Evolutionary conservation across 2,113 vertebrate genomes (phyloP), one percentile per base, ranked within the genome.

Genomic region (Taxidea taxus): DNA sequence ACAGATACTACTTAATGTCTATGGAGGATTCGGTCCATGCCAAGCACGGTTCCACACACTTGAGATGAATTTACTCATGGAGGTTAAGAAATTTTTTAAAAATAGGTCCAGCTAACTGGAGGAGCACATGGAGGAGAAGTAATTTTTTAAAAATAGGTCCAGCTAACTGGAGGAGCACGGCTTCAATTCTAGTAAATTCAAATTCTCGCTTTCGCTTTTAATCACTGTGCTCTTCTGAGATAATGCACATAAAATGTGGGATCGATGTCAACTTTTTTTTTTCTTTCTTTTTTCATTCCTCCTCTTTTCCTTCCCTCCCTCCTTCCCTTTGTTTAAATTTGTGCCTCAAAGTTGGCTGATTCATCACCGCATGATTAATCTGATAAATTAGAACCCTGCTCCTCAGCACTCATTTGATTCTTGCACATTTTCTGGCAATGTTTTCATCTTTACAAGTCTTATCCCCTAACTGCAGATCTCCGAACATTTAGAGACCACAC

Each of bases 201-300:
- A n/a, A 42, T 9, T 23, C 58, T 7, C 25, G 81, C 21, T 37
- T 56, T 58, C 6, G 6, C 37, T 34, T 25, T 51, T 44, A 2
- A 29, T 21, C 8, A 37, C 23, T 51, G 39, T 4, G 25, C 20
- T n/a, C 8, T 84, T 60, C 49, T n/a, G 77, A 84, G 29, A 37
- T 11, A 39, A 16, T 13, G 37, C n/a, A 39, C 0, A 0, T 6
- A 6, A n/a, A 29, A 11, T 75, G n/a, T 1, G 23, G 44, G 56
- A 37, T 13, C 44, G n/a, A n/a, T 2, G 12, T 34, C 2, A 25
- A 37, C 68, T 78, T 85, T 56, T 56, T 56, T 42, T 31, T 15
- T 42, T 21, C 25, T 39, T 39, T 58, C 58, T n/a, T 31, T 87
- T 62, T 56, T 74, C 31, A 49, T 74, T 94, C 31, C 12, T 78